A percentile compares a stretch with the other conserved stretches of the same genome.
These are phyloP conservation scores for Caretta caretta DNA, from an alignment of 2,113 vertebrate genomes.

Conservation along the genomic window DNA sequence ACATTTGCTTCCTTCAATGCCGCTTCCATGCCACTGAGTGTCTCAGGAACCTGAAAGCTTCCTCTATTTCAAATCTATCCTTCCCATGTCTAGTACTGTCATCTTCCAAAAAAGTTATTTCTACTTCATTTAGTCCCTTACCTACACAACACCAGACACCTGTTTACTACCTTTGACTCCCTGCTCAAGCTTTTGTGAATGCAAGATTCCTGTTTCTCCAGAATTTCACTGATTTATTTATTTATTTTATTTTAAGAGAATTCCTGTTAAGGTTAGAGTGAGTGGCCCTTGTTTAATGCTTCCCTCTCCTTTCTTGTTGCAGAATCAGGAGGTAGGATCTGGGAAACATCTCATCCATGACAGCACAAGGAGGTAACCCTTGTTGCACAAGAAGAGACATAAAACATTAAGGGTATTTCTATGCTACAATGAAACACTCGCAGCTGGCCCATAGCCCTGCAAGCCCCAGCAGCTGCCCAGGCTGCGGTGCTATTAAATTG, in stretches of 20 bases:
- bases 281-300: background rate
- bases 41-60: background rate
- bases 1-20: background rate
- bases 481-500: background rate
- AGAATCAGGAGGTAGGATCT: background rate
- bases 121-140: background rate
- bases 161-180: background rate
- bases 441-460: background rate
- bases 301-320: background rate
- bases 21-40: background rate
- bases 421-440: background rate
- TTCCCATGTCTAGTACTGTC: background rate
- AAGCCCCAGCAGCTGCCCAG: background rate
- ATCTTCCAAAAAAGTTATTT: background rate
- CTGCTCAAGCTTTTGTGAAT: background rate
- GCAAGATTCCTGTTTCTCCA: background rate
- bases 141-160: background rate
- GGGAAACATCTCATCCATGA: background rate
- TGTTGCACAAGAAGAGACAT: background rate
- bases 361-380: background rate
- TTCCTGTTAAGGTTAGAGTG: background rate
- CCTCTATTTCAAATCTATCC: background rate
- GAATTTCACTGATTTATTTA: background rate
- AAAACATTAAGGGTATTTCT: background rate
- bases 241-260: background rate